Evolutionary conservation across 2,888 invertebrate species (phyloP).

Genomic region (Ashinkailepas kermadecensis): DNA sequence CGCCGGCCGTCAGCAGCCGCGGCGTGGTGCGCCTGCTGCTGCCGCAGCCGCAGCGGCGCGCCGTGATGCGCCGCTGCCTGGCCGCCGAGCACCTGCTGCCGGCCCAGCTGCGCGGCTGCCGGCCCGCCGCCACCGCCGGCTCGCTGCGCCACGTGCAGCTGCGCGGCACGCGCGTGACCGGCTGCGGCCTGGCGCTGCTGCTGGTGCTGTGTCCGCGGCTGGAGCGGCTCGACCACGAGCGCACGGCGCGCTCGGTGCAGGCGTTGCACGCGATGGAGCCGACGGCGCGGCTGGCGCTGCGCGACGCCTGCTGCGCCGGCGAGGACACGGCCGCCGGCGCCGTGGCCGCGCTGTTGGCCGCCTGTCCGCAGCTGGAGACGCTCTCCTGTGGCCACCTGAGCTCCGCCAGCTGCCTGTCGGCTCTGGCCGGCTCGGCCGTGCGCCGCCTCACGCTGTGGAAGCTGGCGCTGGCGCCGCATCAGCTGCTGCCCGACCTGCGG

Average conservation of each 20-base stretch:
- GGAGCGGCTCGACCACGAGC: slow-evolving; percentile 6
- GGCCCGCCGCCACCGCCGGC: neutral
- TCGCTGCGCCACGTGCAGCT: neutral
- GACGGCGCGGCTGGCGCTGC: neutral
- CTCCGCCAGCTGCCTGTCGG: neutral
- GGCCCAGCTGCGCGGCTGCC: neutral
- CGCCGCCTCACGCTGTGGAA: neutral
- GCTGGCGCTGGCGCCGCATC: neutral
- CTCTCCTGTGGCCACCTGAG: neutral
- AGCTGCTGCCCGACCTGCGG: neutral
- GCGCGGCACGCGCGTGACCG: neutral
- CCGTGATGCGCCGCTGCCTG: slow-evolving; percentile 9
- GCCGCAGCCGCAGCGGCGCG: neutral
- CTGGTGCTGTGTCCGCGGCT: neutral
- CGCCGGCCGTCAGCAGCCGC: slow-evolving; percentile 1
- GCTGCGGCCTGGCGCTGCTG: slow-evolving; percentile 13
- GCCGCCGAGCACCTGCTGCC: neutral
- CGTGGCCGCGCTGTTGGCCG: neutral
- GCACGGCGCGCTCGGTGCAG: neutral
- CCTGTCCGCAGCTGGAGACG: neutral
- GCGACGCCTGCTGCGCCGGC: neutral
- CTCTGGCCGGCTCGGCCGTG: neutral
- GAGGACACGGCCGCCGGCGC: neutral
- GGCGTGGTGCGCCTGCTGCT: slow-evolving; percentile 13
- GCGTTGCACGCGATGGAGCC: neutral